Conservation (phyloP, 2,888 invertebrate genomes). For the Cartodere bifasciata region DNA sequence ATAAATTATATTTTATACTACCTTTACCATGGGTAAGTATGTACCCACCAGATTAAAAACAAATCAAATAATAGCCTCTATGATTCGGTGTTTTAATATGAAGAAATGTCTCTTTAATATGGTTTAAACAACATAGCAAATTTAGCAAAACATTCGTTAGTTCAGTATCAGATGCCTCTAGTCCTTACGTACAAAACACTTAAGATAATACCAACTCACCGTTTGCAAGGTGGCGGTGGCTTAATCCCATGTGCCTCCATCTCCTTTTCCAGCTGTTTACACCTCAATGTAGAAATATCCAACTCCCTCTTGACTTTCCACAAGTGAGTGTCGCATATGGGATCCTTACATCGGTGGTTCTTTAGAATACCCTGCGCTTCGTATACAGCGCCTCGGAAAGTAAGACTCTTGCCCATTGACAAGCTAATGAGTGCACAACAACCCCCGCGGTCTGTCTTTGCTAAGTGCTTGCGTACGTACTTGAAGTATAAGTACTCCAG, state of each 20-base stretch:
- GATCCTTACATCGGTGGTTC: constrained; percentile 65
- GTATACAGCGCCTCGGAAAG: constrained; percentile 68
- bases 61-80: too few species aligned
- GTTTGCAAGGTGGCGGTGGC: constrained; percentile 60
- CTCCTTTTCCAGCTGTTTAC: constrained; percentile 75
- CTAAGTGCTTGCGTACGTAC: constrained; percentile 77
- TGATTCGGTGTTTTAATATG: not conserved
- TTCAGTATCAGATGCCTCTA: too few species aligned
- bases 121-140: too few species aligned
- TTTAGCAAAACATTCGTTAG: too few species aligned
- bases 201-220: constrained; percentile 36
- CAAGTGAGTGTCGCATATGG: constrained; percentile 67
- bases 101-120: too few species aligned
- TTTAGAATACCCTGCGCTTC: constrained; percentile 66
- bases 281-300: constrained; percentile 72
- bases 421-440: constrained; percentile 91
- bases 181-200: too few species aligned
- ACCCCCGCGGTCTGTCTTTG: constrained; percentile 78
- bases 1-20: too few species aligned
- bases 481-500: constrained; percentile 93
- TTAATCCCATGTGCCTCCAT: constrained; percentile 73
- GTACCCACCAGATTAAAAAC: too few species aligned
- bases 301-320: constrained; percentile 89
- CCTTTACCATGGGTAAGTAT: too few species aligned
- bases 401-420: constrained; percentile 75